Percentiles rank a stretch among this genome's conserved stretches.
phyloP scores from a whole-genome alignment of 2,113 vertebrate genomes.

The Ameiurus melas region DNA sequence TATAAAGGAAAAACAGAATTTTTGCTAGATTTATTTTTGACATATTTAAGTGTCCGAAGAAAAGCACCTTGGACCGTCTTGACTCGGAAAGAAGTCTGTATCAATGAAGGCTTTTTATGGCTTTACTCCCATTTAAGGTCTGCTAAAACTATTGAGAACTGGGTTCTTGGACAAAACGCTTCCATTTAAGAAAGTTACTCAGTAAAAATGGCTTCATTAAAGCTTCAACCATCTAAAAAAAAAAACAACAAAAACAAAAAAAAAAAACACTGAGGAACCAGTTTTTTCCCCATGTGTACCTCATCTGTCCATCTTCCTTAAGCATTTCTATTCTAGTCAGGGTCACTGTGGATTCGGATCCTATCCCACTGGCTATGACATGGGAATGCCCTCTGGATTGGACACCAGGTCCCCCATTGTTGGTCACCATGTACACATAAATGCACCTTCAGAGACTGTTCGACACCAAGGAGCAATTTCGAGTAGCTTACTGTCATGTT shows the following conservation, averaged over 20 bases:
- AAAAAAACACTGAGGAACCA: neutral
- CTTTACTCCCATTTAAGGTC: neutral
- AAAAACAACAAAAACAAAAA: too few relatives aligned
- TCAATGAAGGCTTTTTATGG: neutral
- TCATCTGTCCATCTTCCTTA: neutral
- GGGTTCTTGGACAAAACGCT: neutral
- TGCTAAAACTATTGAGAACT: neutral
- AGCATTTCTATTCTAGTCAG: neutral
- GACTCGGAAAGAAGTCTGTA: neutral
- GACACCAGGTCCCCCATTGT: neutral
- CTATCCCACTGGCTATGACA: neutral
- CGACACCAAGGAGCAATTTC: neutral
- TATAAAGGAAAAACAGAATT: neutral
- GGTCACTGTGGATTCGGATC: neutral
- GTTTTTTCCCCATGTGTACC: neutral
- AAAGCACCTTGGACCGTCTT: neutral
- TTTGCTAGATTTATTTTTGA: neutral
- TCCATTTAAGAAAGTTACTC: neutral
- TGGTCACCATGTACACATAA: neutral
- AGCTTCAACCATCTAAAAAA: neutral
- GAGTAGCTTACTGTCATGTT: neutral
- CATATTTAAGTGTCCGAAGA: neutral
- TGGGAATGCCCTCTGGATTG: neutral
- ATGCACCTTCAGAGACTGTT: neutral
- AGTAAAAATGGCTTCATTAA: neutral